Conservation (phyloP, 2,888 invertebrate species). For the Mellilla xanthometata region DNA sequence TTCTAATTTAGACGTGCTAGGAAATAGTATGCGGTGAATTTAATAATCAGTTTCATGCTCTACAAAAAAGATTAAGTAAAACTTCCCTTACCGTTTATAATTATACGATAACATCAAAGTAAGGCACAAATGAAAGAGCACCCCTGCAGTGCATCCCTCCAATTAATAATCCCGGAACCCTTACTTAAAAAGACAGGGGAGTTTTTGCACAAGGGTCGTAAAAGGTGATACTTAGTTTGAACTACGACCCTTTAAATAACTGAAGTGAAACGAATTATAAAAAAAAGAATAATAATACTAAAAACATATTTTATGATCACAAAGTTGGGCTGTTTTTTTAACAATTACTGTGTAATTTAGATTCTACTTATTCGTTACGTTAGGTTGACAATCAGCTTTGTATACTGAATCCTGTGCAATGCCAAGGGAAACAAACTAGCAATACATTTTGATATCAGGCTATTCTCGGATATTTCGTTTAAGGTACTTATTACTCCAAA, state of each 20-base stretch:
- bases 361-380: too few relatives aligned
- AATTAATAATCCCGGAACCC: slow-evolving; percentile 15
- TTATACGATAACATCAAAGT: background rate
- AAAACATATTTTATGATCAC: background rate
- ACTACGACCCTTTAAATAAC: slow-evolving; percentile 9
- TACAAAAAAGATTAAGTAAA: background rate
- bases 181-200: slow-evolving; percentile 11
- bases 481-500: too few relatives aligned
- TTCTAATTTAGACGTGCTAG: too few relatives aligned
- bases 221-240: slow-evolving; percentile 3
- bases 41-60: too few relatives aligned
- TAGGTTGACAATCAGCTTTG: too few relatives aligned
- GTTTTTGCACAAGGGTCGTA: background rate
- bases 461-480: too few relatives aligned
- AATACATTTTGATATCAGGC: too few relatives aligned
- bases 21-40: too few relatives aligned
- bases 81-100: slow-evolving; percentile 6
- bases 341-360: slow-evolving; percentile 1
- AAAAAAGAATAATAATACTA: slow-evolving; percentile 4
- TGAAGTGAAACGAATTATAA: slow-evolving; percentile 2
- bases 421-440: too few relatives aligned
- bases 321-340: background rate
- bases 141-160: slow-evolving; percentile 15
- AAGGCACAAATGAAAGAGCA: slow-evolving; percentile 4
- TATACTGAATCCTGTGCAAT: too few relatives aligned